phyloP scores from a whole-genome alignment of 2,888 invertebrate genomes.

The Thymelicus sylvestris region DNA sequence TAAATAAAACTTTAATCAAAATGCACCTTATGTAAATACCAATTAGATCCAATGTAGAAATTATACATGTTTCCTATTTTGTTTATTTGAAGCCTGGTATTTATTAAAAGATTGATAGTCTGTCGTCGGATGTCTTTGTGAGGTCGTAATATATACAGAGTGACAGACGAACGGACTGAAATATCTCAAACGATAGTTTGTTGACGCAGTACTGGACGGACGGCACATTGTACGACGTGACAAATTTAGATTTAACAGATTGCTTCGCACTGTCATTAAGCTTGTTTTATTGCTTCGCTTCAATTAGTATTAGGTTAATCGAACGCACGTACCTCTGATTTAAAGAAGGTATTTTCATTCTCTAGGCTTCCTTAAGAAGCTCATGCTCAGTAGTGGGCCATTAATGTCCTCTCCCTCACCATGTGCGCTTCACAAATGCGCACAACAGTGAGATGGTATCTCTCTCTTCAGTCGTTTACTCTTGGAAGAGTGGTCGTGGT shows the following conservation, averaged over 20 bases:
- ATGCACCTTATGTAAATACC: constrained; percentile 39
- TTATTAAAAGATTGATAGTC: constrained; percentile 80
- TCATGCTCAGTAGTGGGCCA: too few relatives aligned
- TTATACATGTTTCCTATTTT: constrained; percentile 28
- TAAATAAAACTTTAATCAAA: constrained; percentile 26
- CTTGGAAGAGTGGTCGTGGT: too few relatives aligned
- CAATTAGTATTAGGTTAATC: constrained; percentile 4
- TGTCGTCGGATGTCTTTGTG: constrained; percentile 78
- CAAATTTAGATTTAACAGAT: constrained; percentile 58
- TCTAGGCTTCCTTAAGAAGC: too few relatives aligned
- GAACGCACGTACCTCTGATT: too few relatives aligned
- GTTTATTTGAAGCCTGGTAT: constrained; percentile 60
- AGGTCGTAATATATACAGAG: constrained; percentile 68
- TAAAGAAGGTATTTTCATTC: too few relatives aligned
- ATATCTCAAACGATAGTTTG: constrained; percentile 74
- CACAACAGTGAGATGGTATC: too few relatives aligned
- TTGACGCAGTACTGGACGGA: constrained; percentile 61
- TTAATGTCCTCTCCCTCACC: too few relatives aligned
- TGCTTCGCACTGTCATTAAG: constrained; percentile 39
- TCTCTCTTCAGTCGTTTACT: too few relatives aligned
- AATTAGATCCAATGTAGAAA: constrained; percentile 26
- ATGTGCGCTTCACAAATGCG: too few relatives aligned
- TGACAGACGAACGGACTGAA: constrained; percentile 64
- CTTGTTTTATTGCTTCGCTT: constrained; percentile 38
- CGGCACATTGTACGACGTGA: constrained; percentile 66